Evolutionary conservation across 1,140 invertebrate species (phyloP).

Genomic region (Pogonomyrmex barbatus): DNA sequence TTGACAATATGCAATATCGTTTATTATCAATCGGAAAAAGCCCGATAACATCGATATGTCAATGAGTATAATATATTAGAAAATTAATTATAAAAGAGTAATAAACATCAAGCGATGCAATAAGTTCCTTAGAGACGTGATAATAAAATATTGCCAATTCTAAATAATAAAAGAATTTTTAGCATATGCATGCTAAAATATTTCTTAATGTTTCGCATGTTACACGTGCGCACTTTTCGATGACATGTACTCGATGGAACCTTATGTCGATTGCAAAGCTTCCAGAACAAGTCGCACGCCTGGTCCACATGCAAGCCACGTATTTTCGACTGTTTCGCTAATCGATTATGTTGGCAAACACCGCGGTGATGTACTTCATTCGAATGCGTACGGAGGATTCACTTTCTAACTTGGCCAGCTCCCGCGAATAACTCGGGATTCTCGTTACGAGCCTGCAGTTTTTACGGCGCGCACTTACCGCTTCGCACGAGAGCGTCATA

Average conservation of each 20-base stretch:
- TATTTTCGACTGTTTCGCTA: slow-evolving; percentile 50
- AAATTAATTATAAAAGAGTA: slow-evolving; percentile 25
- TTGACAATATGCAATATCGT: neutral
- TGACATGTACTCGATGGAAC: neutral
- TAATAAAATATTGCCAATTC: neutral
- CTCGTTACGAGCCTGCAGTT: slow-evolving; percentile 33
- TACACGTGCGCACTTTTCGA: neutral
- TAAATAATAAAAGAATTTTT: neutral
- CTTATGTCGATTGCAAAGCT: slow-evolving; percentile 11
- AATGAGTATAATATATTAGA: neutral
- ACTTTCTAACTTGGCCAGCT: slow-evolving; percentile 70
- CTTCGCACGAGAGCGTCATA: slow-evolving; percentile 68
- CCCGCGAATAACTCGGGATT: slow-evolving; percentile 44
- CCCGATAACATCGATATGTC: neutral
- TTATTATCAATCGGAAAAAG: neutral
- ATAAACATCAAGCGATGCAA: neutral
- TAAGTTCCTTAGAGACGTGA: neutral
- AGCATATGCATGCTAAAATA: neutral
- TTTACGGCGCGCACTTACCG: slow-evolving; percentile 16
- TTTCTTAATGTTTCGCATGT: neutral
- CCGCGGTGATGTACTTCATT: slow-evolving; percentile 58
- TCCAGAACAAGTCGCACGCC: slow-evolving; percentile 2
- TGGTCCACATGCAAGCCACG: slow-evolving; percentile 22
- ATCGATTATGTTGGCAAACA: slow-evolving; percentile 54
- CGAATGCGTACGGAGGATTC: slow-evolving; percentile 63